phyloP scores from a whole-genome alignment of 1,140 invertebrate genomes.

The Microplitis demolitor region DNA sequence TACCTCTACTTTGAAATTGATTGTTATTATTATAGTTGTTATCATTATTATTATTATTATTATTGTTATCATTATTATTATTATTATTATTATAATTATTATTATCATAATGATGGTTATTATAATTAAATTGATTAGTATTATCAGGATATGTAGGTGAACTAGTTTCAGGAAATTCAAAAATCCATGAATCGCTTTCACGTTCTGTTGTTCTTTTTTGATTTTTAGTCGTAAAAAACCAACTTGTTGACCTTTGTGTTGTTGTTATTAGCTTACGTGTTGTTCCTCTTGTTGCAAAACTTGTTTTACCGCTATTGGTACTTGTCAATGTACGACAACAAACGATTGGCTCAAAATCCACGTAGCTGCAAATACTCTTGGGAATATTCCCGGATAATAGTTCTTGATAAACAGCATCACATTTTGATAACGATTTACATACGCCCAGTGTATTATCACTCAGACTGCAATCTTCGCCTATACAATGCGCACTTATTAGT shows the following conservation, averaged over 20 bases:
- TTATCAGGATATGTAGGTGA: too few species aligned
- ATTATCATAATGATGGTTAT: too few species aligned
- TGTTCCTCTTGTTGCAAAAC: neutral
- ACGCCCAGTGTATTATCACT: conserved; percentile 25
- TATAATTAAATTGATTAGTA: too few species aligned
- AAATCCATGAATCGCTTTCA: neutral
- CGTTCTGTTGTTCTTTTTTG: neutral
- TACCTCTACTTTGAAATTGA: neutral
- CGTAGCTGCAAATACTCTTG: conserved; percentile 32
- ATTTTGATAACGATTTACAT: conserved; percentile 34
- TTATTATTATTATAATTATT: too few species aligned
- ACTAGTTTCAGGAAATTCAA: too few species aligned
- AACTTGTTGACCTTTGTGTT: neutral
- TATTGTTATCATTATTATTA: too few species aligned
- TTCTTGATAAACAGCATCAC: conserved; percentile 38
- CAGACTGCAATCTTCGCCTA: conserved; percentile 38
- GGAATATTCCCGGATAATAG: conserved; percentile 37
- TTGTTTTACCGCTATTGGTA: neutral
- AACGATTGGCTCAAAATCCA: conserved; percentile 34
- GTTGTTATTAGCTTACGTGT: neutral
- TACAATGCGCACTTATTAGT: neutral
- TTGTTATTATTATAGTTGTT: too few species aligned
- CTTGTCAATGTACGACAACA: conserved; percentile 44
- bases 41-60: too few species aligned
- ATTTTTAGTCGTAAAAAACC: neutral